Base-by-base conservation (phyloP, 2,113 vertebrate species). In the Bos taurus region DNA sequence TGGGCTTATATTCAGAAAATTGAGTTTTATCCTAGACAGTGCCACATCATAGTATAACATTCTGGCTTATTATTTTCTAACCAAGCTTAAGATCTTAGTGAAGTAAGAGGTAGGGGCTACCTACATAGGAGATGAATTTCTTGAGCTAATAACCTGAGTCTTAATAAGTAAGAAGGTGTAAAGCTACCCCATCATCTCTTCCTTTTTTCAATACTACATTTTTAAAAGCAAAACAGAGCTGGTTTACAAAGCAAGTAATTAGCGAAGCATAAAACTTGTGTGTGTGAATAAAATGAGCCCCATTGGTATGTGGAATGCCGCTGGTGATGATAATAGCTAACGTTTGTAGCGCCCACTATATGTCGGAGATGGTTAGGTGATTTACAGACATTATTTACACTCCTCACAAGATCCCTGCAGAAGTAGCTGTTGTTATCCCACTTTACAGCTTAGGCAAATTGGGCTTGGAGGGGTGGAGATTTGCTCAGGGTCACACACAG, bases 1-100 rank as follows among this genome's bases (percentile, higher is more conserved):
- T 77, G 33, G 40, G 19, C 77, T 96, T 92, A 28, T 88, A 86
- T 82, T 90, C 30, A 93, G 78, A 90, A 92, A 88, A 94, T 64
- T 74, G 46, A 43, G 48, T 56, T 80, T 60, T 91, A 15, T 84
- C n/a, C 57, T 94, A 86, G 50, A 56, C 5, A 36, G 2, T 46
- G 6, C 40, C 19, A 64, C 13, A 85, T 81, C 48, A 33, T 54
- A 96, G 25, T 33, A 54, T 81, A 28, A 46, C 82, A 82, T 8
- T 57, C 7, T 93, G 83, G 67, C 40, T 96, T 83, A 19, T 36
- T 92, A 11, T 88, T 94, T 97, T 67, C 46, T 85, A 71, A 67
- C 71, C 9, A 94, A 80, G 19, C 48, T 83, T 88, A 82, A 88
- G 52, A 28, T 96, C 36, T 88, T 57, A 60, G 50, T 92, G 46